Evolutionary conservation across 2,113 vertebrate genomes (phyloP), one percentile per base, ranked within the genome.

Genomic region (Dasyprocta punctata): DNA sequence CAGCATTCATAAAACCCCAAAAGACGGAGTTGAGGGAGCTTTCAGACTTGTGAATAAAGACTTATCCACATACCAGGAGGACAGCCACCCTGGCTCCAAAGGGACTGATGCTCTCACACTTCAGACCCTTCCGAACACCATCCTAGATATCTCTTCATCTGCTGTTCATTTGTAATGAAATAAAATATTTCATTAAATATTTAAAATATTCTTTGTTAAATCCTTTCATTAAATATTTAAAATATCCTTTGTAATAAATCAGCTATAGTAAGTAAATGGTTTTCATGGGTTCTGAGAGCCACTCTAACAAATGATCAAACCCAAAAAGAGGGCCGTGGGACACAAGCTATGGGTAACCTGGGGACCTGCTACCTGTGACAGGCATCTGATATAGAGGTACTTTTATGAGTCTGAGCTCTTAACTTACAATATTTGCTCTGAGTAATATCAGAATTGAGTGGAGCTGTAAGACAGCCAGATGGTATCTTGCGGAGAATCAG

Each of bases 111-210:
- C 38, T 1, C 9, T 8, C 11, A 3, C 17, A 63, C 78, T 65
- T 61, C 12, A 49, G 30, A 49, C 49, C 16, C n/a, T 89, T 65
- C 93, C 38, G 58, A 84, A 28, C 58, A 80, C 56, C 47, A 24
- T 58, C 56, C 58, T 85, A 28, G 13, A 4, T 49, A 56, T 47
- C 71, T 90, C 67, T 85, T 77, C 58, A 30, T 85, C 93, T 85
- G 71, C 14, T 77, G n/a, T 90, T 90, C 87, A 90, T 84, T 38
- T 94, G 80, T 82, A 90, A 90, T 90, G 67, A 94, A 94, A 84
- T 90, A 90, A 94, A 90, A 94, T 90, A 94, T 77, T 77, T 90
- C 93, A 90, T 94, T 90, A 94, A 94, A 94, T 77, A 94, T 94
- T 94, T 85, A 94, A 94, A 84, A 77, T 94, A 65, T 84, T 47